Evolutionary conservation across 2,797 vertebrate species (phyloP).

Genomic region (Tolypeutes matacus): DNA sequence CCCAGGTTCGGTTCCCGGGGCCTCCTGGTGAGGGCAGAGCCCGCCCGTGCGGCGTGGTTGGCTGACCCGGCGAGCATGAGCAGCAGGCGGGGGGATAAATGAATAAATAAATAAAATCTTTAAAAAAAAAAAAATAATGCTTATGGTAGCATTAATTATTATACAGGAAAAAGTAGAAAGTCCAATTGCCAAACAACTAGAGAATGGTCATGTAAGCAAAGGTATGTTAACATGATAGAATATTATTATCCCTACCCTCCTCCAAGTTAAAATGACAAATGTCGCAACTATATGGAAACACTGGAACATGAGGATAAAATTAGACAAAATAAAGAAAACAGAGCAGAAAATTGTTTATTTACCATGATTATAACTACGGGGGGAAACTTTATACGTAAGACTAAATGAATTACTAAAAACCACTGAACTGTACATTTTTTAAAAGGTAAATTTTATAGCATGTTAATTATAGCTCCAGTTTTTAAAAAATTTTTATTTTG

Average conservation of each 20-base stretch:
- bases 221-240: neutral
- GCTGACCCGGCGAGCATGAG: too few relatives aligned
- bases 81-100: too few relatives aligned
- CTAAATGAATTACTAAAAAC: neutral
- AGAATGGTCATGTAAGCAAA: neutral
- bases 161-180: neutral
- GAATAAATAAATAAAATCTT: too few relatives aligned
- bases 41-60: too few relatives aligned
- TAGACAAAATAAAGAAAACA: conserved; percentile 2
- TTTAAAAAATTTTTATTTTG: too few relatives aligned
- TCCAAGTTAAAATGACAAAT: neutral
- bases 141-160: neutral
- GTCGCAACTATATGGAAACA: neutral
- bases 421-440: neutral
- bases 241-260: neutral
- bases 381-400: neutral
- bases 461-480: too few relatives aligned
- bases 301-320: neutral
- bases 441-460: too few relatives aligned
- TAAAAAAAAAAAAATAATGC: too few relatives aligned
- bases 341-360: neutral
- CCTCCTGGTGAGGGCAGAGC: too few relatives aligned
- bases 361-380: neutral
- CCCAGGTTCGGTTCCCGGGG: too few relatives aligned
- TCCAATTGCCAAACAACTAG: neutral